Evolutionary conservation across 2,888 invertebrate species (phyloP).

Genomic region (Cosmorhoe ocellata): DNA sequence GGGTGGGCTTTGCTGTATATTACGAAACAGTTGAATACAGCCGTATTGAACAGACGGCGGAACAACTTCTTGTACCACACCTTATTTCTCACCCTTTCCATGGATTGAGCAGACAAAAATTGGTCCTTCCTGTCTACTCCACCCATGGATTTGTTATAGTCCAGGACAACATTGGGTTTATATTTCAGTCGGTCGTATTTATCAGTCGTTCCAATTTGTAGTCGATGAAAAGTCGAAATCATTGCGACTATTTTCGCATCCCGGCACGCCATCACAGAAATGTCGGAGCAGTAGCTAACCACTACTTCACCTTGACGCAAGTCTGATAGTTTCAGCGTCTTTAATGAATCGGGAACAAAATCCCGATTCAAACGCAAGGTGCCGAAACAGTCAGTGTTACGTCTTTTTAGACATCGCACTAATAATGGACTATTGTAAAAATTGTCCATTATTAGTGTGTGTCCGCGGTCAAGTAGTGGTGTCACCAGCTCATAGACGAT

Average conservation of each 20-base stretch:
- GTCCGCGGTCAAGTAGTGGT: slow-evolving; percentile 16
- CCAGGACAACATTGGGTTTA: slow-evolving; percentile 25
- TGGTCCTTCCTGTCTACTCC: slow-evolving; percentile 43
- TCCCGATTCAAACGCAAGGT: slow-evolving; percentile 28
- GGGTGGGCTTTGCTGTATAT: neutral
- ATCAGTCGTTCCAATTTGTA: slow-evolving; percentile 11
- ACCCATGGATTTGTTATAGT: slow-evolving; percentile 39
- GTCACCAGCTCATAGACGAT: slow-evolving; percentile 1
- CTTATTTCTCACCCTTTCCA: neutral
- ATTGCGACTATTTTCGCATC: slow-evolving; percentile 37
- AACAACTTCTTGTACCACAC: neutral
- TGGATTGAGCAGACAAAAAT: slow-evolving; percentile 1
- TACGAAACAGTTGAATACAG: neutral
- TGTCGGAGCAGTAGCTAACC: neutral
- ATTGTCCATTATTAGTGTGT: slow-evolving; percentile 21
- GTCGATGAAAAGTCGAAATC: slow-evolving; percentile 33
- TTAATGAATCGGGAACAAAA: slow-evolving; percentile 27
- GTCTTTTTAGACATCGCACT: neutral
- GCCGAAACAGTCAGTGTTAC: slow-evolving; percentile 25
- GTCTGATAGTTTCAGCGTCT: slow-evolving; percentile 20
- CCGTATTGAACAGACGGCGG: neutral
- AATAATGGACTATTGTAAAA: slow-evolving; percentile 6
- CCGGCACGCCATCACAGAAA: slow-evolving; percentile 55
- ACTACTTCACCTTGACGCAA: slow-evolving; percentile 17
- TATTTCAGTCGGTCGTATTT: slow-evolving; percentile 21